phyloP scores from a whole-genome alignment of 2,113 vertebrate genomes.

The Paedocypris sp. region DNA sequence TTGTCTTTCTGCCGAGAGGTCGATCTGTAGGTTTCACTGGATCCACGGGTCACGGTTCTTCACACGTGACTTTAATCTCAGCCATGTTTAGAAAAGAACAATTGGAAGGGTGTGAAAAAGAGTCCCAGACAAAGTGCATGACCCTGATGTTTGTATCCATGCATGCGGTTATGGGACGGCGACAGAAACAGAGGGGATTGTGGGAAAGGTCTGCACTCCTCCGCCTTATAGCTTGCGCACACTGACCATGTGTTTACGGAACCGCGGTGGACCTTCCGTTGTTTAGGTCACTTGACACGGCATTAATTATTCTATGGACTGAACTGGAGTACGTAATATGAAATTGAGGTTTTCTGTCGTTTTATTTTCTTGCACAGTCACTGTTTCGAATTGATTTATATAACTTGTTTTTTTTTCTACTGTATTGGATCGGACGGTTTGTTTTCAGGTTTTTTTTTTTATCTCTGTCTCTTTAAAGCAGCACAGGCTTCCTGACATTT shows the following conservation, averaged over 20 bases:
- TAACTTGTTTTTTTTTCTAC: too few relatives aligned
- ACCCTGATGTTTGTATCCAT: slow-evolving; percentile 37
- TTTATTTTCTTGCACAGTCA: slow-evolving; percentile 19
- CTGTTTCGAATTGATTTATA: too few relatives aligned
- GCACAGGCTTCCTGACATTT: slow-evolving; percentile 4
- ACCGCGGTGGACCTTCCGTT: slow-evolving; percentile 20
- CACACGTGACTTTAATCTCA: slow-evolving; percentile 12
- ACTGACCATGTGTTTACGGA: slow-evolving; percentile 29
- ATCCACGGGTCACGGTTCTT: not conserved
- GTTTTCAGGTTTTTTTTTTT: not conserved
- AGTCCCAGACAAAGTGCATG: slow-evolving; percentile 41
- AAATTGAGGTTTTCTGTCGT: slow-evolving; percentile 20
- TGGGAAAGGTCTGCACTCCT: slow-evolving; percentile 17
- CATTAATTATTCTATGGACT: slow-evolving; percentile 44
- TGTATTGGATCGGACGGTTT: too few relatives aligned
- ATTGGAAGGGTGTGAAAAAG: too few relatives aligned
- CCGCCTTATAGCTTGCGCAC: slow-evolving; percentile 18
- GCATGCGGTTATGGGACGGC: slow-evolving; percentile 38
- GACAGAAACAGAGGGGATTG: slow-evolving; percentile 16
- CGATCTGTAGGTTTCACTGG: too few relatives aligned
- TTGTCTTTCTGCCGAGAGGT: too few relatives aligned
- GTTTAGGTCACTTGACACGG: slow-evolving; percentile 32
- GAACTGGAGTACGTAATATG: slow-evolving; percentile 50
- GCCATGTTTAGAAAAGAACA: not conserved
- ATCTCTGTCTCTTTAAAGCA: slow-evolving; percentile 1